Conservation (phyloP, 1,140 invertebrate genomes). For the Whitmania pigra region DNA sequence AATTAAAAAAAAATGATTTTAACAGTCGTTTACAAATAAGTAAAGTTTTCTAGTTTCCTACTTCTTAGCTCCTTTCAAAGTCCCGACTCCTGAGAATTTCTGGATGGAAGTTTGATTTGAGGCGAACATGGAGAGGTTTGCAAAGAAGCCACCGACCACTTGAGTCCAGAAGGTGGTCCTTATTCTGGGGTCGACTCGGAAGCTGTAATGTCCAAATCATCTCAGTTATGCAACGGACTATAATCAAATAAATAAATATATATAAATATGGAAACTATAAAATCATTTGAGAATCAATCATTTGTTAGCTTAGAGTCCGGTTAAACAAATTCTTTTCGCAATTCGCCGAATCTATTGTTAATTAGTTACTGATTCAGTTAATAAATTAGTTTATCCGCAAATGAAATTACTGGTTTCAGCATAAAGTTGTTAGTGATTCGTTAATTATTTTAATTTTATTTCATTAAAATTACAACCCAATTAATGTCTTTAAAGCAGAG, state of each 20-base stretch:
- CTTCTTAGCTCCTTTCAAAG: slow-evolving; percentile 52
- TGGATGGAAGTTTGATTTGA: slow-evolving; percentile 79
- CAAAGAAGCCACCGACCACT: slow-evolving; percentile 67
- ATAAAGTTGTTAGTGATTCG: neutral
- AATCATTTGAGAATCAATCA: neutral
- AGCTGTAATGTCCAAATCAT: no score
- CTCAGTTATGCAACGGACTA: no score
- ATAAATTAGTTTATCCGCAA: no score
- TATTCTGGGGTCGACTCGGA: slow-evolving; percentile 57
- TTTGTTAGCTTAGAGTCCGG: no score
- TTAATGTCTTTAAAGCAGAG: neutral
- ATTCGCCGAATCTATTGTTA: no score
- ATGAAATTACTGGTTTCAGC: slow-evolving; percentile 48
- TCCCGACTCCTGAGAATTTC: slow-evolving; percentile 66
- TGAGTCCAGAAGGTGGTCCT: slow-evolving; percentile 74
- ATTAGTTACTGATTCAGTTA: neutral
- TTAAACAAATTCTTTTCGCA: no score
- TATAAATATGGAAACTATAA: slow-evolving; percentile 56
- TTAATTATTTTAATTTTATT: neutral
- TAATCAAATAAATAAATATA: no score
- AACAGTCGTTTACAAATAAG: neutral
- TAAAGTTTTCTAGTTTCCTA: slow-evolving; percentile 30
- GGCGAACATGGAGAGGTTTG: slow-evolving; percentile 72
- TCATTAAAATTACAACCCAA: neutral
- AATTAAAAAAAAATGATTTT: slow-evolving; percentile 20